Conservation (phyloP, 92 coral and sea anemone genomes). For the Parazoanthus swiftii region DNA sequence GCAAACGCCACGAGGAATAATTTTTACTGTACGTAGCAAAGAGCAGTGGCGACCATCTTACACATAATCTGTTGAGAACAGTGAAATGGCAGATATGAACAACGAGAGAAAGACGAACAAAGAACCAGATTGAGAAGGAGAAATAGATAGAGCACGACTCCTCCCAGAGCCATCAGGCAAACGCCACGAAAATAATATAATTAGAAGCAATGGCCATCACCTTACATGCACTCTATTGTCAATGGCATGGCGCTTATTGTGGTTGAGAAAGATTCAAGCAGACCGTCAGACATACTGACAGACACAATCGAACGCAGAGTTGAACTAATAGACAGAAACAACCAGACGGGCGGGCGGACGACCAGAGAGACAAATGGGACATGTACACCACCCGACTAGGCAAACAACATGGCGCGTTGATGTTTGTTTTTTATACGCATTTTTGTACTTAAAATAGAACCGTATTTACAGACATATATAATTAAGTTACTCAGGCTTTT, state of each 20-base stretch:
- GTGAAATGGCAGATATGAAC: too few relatives aligned
- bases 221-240: constrained; percentile 71
- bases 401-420: background rate
- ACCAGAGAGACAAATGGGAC: background rate
- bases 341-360: background rate
- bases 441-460: too few relatives aligned
- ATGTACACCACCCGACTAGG: background rate
- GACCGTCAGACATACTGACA: too few relatives aligned
- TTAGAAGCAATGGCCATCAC: constrained; percentile 81
- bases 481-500: too few relatives aligned
- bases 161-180: constrained; percentile 97
- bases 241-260: too few relatives aligned
- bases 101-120: too few relatives aligned
- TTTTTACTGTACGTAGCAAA: constrained; percentile 52
- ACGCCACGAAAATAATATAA: constrained; percentile 85
- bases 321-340: constrained; percentile 57
- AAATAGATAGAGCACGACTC: constrained; percentile 89
- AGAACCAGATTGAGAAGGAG: constrained; percentile 26
- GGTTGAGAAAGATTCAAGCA: too few relatives aligned
- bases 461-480: too few relatives aligned
- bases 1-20: constrained; percentile 85
- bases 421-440: too few relatives aligned
- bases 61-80: constrained; percentile 62
- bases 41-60: constrained; percentile 75
- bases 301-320: background rate